Evolutionary conservation across 2,888 invertebrate species (phyloP).

Genomic region (Boloria selene): DNA sequence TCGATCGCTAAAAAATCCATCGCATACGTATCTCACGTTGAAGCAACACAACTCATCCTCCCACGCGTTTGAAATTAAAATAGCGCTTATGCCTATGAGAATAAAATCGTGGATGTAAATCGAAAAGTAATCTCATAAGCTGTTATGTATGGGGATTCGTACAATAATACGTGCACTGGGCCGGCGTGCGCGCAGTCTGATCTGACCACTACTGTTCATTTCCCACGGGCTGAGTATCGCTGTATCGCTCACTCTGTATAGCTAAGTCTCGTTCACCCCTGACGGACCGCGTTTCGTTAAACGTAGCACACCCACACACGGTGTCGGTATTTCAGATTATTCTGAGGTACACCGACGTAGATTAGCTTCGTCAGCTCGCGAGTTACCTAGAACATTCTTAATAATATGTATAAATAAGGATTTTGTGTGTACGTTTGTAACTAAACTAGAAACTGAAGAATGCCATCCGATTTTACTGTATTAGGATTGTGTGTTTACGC

Average conservation of each 20-base stretch:
- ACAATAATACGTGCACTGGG: constrained; percentile 82
- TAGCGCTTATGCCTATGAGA: constrained; percentile 34
- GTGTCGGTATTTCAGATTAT: constrained; percentile 80
- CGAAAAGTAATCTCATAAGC: constrained; percentile 56
- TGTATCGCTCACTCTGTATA: constrained; percentile 59
- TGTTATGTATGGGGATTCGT: constrained; percentile 66
- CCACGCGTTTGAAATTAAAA: constrained; percentile 36
- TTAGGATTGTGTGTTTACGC: too few relatives aligned
- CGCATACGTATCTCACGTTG: constrained; percentile 54
- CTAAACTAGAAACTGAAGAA: too few relatives aligned
- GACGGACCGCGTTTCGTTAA: constrained; percentile 81
- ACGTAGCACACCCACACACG: constrained; percentile 82
- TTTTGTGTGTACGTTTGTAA: neutral
- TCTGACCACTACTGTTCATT: constrained; percentile 84
- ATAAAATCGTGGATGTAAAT: constrained; percentile 36
- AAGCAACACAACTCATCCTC: constrained; percentile 42
- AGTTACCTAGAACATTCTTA: constrained; percentile 50
- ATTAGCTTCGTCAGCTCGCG: constrained; percentile 78
- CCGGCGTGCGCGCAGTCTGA: constrained; percentile 81
- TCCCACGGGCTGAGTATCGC: constrained; percentile 78
- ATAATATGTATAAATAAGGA: too few relatives aligned
- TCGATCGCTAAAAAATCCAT: constrained; percentile 80
- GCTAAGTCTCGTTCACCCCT: constrained; percentile 64
- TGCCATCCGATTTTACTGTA: too few relatives aligned
- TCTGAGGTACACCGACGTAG: constrained; percentile 73